phyloP scores from a whole-genome alignment of 2,888 invertebrate genomes.

The Megamerina dolium region DNA sequence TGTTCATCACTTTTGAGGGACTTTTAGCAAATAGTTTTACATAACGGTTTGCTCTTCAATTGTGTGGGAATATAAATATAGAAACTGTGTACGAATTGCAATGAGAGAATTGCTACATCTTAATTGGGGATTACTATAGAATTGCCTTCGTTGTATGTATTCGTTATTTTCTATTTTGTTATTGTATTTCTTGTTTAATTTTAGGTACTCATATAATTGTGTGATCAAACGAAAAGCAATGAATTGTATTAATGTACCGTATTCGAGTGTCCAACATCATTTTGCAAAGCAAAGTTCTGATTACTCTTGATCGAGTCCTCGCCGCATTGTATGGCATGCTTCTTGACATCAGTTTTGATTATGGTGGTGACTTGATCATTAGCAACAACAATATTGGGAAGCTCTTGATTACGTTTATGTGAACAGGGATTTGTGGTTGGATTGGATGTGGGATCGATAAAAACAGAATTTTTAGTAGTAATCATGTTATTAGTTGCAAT shows the following conservation, averaged over 20 bases:
- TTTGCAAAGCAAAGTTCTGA: conserved; percentile 34
- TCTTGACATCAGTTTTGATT: neutral
- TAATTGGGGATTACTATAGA: no score
- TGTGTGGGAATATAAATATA: no score
- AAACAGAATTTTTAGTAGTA: neutral
- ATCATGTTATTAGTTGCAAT: no score
- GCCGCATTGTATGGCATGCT: conserved; percentile 34
- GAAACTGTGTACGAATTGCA: no score
- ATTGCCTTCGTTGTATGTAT: no score
- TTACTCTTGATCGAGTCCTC: conserved; percentile 8
- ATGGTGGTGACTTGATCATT: neutral
- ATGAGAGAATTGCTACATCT: no score
- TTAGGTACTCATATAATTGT: neutral
- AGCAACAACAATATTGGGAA: conserved; percentile 11
- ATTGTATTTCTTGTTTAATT: no score
- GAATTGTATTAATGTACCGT: conserved; percentile 49
- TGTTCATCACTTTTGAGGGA: no score
- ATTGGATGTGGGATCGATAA: neutral
- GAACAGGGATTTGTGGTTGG: neutral
- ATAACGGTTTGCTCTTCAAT: no score
- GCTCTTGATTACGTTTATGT: conserved; percentile 20
- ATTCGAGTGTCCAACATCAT: conserved; percentile 35
- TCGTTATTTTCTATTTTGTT: no score
- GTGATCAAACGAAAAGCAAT: neutral
- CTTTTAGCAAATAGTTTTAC: no score